A percentile compares a stretch with the other conserved stretches of the same genome.
phyloP scores from a whole-genome alignment of 2,113 vertebrate species.

The Pterophyllum scalare region DNA sequence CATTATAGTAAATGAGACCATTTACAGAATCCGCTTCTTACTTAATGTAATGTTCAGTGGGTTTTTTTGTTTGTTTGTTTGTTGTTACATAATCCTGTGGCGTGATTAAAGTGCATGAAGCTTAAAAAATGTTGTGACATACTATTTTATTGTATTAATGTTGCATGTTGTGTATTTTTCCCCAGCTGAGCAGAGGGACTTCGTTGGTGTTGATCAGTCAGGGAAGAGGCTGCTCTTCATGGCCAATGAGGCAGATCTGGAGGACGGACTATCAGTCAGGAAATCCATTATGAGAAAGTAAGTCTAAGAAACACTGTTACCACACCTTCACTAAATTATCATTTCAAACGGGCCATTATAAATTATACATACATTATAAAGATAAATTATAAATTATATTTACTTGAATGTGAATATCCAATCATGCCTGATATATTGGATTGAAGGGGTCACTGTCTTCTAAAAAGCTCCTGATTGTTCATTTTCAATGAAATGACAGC shows the following conservation, averaged over 20 bases:
- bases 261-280: conserved; percentile 93
- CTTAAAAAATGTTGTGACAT: neutral
- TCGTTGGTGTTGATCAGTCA: conserved; percentile 93
- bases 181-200: conserved; percentile 96
- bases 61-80: neutral
- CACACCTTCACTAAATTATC: neutral
- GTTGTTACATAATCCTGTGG: neutral
- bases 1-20: neutral
- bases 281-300: conserved; percentile 95
- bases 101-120: neutral
- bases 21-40: neutral
- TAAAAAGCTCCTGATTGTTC: neutral
- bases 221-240: conserved; percentile 95
- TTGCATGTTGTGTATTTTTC: conserved; percentile 20
- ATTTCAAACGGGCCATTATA: neutral
- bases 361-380: neutral
- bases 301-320: conserved; percentile 53
- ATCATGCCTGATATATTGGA: neutral
- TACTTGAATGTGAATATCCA: neutral
- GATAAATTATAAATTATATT: no score
- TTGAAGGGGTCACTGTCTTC: neutral
- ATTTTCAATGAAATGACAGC: neutral
- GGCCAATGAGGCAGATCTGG: conserved; percentile 98
- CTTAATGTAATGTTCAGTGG: neutral
- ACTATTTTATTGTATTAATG: conserved; percentile 48